These are phyloP conservation scores for Meandrusa payeni DNA, from an alignment of 2,888 invertebrate species.

Conservation along the genomic window DNA sequence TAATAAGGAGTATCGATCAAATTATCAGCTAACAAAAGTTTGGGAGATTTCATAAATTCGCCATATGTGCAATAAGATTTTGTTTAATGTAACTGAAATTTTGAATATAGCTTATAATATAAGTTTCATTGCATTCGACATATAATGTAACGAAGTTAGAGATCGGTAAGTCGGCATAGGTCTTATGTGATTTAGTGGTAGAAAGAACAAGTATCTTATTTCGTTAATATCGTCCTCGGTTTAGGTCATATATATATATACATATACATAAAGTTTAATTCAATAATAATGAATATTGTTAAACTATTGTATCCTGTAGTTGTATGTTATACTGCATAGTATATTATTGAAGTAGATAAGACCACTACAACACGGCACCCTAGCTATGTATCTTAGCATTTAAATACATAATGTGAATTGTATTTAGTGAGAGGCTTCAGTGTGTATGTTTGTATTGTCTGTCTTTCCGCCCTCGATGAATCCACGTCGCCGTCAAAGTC, in stretches of 20 bases:
- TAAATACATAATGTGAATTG: conserved; percentile 48
- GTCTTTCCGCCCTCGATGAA: conserved; percentile 28
- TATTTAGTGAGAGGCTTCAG: conserved; percentile 61
- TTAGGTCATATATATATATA: conserved; percentile 41
- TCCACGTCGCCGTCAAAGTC: conserved; percentile 8
- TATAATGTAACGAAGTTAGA: conserved; percentile 4
- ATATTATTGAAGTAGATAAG: conserved; percentile 40
- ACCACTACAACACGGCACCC: conserved; percentile 48
- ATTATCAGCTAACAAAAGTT: conserved; percentile 34
- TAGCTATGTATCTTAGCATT: conserved; percentile 58
- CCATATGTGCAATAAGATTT: conserved; percentile 25
- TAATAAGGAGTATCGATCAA: conserved; percentile 41
- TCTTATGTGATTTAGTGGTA: conserved; percentile 38
- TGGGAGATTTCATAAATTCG: conserved; percentile 11
- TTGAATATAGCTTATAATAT: not conserved
- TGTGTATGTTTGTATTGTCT: conserved; percentile 33
- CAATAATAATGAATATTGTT: conserved; percentile 42
- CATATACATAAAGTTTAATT: conserved; percentile 31
- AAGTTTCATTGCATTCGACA: not conserved
- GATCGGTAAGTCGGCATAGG: conserved; percentile 1
- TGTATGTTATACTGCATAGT: conserved; percentile 33
- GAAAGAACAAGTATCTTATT: conserved; percentile 32
- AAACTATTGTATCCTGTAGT: conserved; percentile 44
- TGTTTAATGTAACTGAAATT: not conserved
- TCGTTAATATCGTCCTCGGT: conserved; percentile 33